phyloP scores from a whole-genome alignment of 2,113 vertebrate genomes.

The Corythornis vintsioides region DNA sequence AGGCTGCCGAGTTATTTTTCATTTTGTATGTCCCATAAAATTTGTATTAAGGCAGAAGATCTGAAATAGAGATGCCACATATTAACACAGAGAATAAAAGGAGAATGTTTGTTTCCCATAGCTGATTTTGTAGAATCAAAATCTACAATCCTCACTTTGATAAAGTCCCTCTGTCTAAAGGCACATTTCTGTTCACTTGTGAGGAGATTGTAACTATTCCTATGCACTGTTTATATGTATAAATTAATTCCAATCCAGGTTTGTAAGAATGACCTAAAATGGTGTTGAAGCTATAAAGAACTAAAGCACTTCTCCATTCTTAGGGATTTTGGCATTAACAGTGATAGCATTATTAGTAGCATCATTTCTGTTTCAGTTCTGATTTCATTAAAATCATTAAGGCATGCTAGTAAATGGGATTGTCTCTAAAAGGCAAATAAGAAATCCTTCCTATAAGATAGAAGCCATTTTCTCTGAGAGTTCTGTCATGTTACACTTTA shows the following conservation, averaged over 20 bases:
- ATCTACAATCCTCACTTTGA: neutral
- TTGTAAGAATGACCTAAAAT: slow-evolving; percentile 48
- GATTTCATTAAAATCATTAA: neutral
- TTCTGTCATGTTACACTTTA: slow-evolving; percentile 64
- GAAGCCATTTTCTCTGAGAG: slow-evolving; percentile 56
- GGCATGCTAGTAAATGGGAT: neutral
- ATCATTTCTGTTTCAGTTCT: neutral
- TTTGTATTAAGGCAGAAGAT: slow-evolving; percentile 69
- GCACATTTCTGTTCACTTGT: neutral
- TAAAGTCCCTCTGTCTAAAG: neutral
- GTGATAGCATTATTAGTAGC: neutral
- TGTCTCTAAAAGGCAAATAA: neutral
- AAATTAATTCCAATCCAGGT: neutral
- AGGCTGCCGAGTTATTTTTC: slow-evolving; percentile 44
- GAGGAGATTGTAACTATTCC: neutral
- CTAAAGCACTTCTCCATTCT: neutral
- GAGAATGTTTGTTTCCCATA: slow-evolving; percentile 12
- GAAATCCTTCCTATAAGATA: slow-evolving; percentile 1
- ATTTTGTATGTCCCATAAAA: slow-evolving; percentile 66
- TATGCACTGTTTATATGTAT: neutral
- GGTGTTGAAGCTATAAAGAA: neutral
- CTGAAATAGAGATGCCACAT: slow-evolving; percentile 69
- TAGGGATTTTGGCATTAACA: neutral
- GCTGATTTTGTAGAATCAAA: slow-evolving; percentile 50
- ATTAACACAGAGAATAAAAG: slow-evolving; percentile 70